A percentile compares a stretch with the other conserved stretches of the same genome.
phyloP scores from a whole-genome alignment of 1,140 invertebrate species.

The Conopomorpha cramerella region DNA sequence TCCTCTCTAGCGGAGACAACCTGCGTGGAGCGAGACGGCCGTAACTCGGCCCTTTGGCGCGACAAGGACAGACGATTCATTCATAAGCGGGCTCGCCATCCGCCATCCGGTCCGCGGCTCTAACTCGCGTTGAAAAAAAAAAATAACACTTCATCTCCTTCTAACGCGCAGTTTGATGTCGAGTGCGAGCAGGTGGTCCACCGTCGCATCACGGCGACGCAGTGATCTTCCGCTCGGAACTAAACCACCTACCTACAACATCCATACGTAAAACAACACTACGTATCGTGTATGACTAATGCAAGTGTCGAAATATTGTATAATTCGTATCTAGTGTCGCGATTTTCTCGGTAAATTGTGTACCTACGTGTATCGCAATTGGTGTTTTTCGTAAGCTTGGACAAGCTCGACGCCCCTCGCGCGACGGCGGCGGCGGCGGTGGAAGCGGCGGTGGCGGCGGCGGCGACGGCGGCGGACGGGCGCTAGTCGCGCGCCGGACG shows the following conservation, averaged over 20 bases:
- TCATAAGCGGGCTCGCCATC: conserved; percentile 46
- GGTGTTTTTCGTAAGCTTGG: conserved; percentile 52
- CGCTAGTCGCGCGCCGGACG: not conserved
- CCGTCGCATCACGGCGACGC: conserved; percentile 35
- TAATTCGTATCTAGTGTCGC: not conserved
- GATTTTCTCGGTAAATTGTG: not conserved
- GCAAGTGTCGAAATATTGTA: conserved; percentile 11
- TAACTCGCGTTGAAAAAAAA: conserved; percentile 11
- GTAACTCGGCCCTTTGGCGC: conserved; percentile 14
- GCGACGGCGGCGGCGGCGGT: conserved; percentile 40
- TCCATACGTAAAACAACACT: too few species aligned
- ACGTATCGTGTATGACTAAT: conserved; percentile 11
- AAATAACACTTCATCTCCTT: conserved; percentile 49
- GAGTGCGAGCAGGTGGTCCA: conserved; percentile 53
- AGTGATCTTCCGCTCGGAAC: conserved; percentile 43
- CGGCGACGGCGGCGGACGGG: not conserved
- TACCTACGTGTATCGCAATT: too few species aligned
- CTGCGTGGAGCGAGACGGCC: conserved; percentile 32
- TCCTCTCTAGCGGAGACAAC: conserved; percentile 51
- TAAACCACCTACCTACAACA: too few species aligned
- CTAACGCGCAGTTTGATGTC: conserved; percentile 36
- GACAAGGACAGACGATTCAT: conserved; percentile 47
- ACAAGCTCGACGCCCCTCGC: conserved; percentile 52
- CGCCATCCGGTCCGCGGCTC: conserved; percentile 48
- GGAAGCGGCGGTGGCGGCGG: too few species aligned